These are phyloP conservation scores for Formica selysi DNA, from an alignment of 1,140 invertebrate species.

Conservation along the genomic window DNA sequence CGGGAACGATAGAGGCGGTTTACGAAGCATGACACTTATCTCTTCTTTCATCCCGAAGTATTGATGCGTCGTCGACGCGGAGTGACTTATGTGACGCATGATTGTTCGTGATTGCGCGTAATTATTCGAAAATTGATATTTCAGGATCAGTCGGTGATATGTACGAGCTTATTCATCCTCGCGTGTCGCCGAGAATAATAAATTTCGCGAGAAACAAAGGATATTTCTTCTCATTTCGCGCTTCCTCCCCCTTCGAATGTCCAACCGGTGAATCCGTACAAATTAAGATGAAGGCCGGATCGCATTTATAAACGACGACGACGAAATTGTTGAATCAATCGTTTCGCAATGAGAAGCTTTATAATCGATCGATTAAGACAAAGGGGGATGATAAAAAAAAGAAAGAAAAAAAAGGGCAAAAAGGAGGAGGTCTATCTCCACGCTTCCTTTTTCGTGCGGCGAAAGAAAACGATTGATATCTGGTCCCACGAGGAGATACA, in stretches of 20 bases:
- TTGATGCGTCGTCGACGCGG: conserved; percentile 13
- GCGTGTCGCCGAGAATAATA: conserved; percentile 26
- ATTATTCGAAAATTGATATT: conserved; percentile 49
- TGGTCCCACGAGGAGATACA: neutral
- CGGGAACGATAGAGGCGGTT: conserved; percentile 20
- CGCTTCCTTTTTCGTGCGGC: conserved; percentile 28
- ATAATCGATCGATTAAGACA: conserved; percentile 6
- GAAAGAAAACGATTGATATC: conserved; percentile 49
- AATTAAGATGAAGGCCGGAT: neutral
- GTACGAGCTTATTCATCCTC: neutral
- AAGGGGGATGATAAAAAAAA: neutral
- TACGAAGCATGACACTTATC: conserved; percentile 27
- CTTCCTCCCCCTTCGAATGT: neutral
- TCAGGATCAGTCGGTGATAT: conserved; percentile 22
- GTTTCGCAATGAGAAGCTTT: conserved; percentile 32
- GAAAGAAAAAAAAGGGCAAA: neutral
- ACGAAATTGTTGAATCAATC: neutral
- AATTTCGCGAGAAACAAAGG: conserved; percentile 49
- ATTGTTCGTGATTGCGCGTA: conserved; percentile 31
- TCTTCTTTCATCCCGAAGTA: conserved; percentile 22
- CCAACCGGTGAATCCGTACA: neutral
- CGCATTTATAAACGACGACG: conserved; percentile 2
- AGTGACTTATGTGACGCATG: neutral
- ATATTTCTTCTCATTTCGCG: neutral
- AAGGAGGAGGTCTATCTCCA: neutral